These are phyloP conservation scores for Tragelaphus scriptus DNA, from an alignment of 2,113 vertebrate species.

Conservation along the genomic window DNA sequence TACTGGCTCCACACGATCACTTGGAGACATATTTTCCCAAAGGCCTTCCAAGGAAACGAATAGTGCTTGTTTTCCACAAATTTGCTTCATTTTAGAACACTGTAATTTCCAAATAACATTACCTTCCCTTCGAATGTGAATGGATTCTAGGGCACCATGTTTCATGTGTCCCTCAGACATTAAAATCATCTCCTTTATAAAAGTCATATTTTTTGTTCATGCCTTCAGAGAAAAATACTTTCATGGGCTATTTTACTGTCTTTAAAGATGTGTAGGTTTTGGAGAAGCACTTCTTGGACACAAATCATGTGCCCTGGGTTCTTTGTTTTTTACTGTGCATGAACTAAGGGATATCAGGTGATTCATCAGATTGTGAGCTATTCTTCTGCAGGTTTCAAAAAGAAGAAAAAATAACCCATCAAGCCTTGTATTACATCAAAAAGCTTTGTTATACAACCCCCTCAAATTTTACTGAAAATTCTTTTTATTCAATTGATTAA, in stretches of 20 bases:
- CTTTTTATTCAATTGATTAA: neutral
- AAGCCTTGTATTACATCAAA: neutral
- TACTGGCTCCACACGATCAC: neutral
- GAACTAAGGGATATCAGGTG: neutral
- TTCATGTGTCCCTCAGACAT: neutral
- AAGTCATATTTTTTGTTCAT: neutral
- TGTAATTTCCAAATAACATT: neutral
- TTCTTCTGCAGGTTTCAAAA: neutral
- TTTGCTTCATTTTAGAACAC: constrained; percentile 34
- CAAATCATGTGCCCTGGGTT: neutral
- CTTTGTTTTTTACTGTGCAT: neutral
- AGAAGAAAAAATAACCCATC: neutral
- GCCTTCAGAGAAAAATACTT: neutral
- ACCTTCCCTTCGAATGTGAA: neutral
- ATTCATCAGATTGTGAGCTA: neutral
- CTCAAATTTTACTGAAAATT: neutral
- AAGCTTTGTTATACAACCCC: neutral
- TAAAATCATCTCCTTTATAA: neutral
- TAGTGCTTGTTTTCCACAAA: constrained; percentile 26
- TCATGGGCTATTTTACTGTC: neutral
- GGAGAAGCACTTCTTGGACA: neutral
- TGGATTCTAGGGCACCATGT: neutral
- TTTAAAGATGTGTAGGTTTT: neutral
- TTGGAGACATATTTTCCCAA: constrained; percentile 69
- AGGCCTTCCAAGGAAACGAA: constrained; percentile 34